phyloP scores from a whole-genome alignment of 92 coral and sea anemone genomes.

The Umimayanthus chanpuru region DNA sequence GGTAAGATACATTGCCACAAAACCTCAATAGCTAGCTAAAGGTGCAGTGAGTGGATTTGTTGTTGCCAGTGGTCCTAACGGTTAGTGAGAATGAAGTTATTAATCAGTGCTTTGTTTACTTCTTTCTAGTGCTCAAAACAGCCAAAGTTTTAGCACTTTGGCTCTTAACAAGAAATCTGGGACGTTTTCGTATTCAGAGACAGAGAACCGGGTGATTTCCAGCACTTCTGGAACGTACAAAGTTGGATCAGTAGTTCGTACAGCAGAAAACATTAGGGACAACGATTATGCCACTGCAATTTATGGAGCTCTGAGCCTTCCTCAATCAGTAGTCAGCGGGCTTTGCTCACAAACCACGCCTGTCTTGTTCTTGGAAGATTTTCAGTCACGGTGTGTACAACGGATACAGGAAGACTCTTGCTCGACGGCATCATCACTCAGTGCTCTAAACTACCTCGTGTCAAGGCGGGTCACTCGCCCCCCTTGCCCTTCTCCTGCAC shows the following conservation, averaged over 20 bases:
- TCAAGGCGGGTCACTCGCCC: slow-evolving; percentile 63
- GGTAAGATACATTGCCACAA: no score
- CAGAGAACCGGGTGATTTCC: slow-evolving; percentile 50
- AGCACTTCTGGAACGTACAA: slow-evolving; percentile 65
- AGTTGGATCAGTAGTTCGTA: slow-evolving; percentile 78
- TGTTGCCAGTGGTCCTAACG: no score
- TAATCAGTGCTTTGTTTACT: neutral
- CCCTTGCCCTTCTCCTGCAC: slow-evolving; percentile 78
- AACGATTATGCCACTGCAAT: slow-evolving; percentile 65
- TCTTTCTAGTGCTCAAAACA: slow-evolving; percentile 27
- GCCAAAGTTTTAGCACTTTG: slow-evolving; percentile 34
- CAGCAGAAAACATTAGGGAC: slow-evolving; percentile 73
- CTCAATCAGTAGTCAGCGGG: slow-evolving; percentile 73
- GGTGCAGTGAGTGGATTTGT: no score
- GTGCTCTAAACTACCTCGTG: slow-evolving; percentile 83
- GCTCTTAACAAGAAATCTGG: slow-evolving; percentile 31
- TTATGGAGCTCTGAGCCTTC: slow-evolving; percentile 75
- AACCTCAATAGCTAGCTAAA: no score
- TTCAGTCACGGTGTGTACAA: slow-evolving; percentile 70
- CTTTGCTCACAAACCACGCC: slow-evolving; percentile 80
- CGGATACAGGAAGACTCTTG: slow-evolving; percentile 78
- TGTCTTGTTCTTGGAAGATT: slow-evolving; percentile 78
- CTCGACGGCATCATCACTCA: slow-evolving; percentile 69
- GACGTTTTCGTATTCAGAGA: slow-evolving; percentile 48
- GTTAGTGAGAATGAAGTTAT: no score